Percentiles rank a stretch among this genome's conserved stretches.
phyloP scores from a whole-genome alignment of 2,797 vertebrate genomes.

The Myotis pilosus region DNA sequence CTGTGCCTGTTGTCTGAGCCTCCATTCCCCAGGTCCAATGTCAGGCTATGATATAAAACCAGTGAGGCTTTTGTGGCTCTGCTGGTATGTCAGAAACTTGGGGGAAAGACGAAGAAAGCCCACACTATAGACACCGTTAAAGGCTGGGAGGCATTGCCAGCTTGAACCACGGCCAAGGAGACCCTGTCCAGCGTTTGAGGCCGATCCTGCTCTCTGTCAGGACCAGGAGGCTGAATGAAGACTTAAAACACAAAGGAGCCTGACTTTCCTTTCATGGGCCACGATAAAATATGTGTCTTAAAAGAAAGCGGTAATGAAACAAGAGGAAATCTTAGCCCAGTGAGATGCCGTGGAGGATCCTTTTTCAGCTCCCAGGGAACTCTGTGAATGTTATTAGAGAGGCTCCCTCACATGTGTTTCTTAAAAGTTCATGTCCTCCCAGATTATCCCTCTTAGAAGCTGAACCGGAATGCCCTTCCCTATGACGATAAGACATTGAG shows the following conservation, averaged over 20 bases:
- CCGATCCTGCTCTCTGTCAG: neutral
- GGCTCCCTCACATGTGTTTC: neutral
- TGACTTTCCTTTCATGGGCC: conserved; percentile 34
- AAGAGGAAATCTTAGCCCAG: conserved; percentile 20
- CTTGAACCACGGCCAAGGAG: neutral
- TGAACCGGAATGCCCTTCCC: neutral
- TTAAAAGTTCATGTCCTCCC: conserved; percentile 24
- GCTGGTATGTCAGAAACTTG: neutral
- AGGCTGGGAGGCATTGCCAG: neutral
- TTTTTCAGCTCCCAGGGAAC: conserved; percentile 8
- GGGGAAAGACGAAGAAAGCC: neutral
- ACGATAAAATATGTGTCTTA: conserved; percentile 25
- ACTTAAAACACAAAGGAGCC: neutral
- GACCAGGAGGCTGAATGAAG: neutral
- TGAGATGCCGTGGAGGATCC: neutral
- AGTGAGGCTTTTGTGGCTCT: neutral
- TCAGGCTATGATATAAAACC: neutral
- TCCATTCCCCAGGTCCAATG: neutral
- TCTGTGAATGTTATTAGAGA: conserved; percentile 9
- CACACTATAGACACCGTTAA: neutral
- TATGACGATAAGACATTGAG: neutral
- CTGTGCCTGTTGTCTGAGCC: neutral
- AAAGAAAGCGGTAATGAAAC: conserved; percentile 43
- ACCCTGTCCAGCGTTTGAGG: neutral
- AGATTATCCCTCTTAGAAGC: neutral